Evolutionary conservation across 2,888 invertebrate genomes (phyloP), one percentile per base, ranked within the genome.

Genomic region (Gonocerus acuteangulatus): DNA sequence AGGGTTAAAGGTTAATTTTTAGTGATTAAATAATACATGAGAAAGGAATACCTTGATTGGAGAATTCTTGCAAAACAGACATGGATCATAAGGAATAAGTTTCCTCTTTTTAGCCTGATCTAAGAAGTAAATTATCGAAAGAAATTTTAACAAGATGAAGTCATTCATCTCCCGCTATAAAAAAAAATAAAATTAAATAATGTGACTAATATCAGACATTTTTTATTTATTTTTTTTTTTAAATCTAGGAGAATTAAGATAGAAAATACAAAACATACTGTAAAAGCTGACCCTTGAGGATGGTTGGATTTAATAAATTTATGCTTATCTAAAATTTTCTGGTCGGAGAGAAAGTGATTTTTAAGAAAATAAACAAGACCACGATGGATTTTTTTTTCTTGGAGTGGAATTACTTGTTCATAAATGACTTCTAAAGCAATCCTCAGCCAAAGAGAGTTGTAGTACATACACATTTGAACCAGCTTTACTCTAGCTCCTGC

Each of bases 391-490:
- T 82, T 83, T 73, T 91, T 92, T 0, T 87, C 87, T 68, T 82
- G 80, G 6, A 92, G 71, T 1, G 84, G 82, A 66, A 94, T 80
- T 13, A 83, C 79, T 68, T 86, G 80, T 3, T 86, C 86, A 71
- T 86, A 93, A 13, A 92, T 80, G 0, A 89, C 87, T 78, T 95
- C 94, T 13, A 95, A 75, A 0, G 90, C 92, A 45, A 95, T 84
- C 54, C 93, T 79, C 57, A 95, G 76, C 94, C 94, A 95, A 0
- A 95, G 75, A 0, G 93, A 89, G 76, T 94, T 94, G 71, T 93
- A 95, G 62, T 85, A 86, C 13, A 93, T 75, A 27, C 94, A 74
- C 57, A 94, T 71, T 66, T 85, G 83, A 69, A 92, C 78, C 39
- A 94, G 82, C 56, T 80, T 78, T 64, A 87, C 85, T 72, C 92